Evolutionary conservation across 1,140 invertebrate genomes (phyloP), one percentile per base, ranked within the genome.

Genomic region (Rhysida immarginata): DNA sequence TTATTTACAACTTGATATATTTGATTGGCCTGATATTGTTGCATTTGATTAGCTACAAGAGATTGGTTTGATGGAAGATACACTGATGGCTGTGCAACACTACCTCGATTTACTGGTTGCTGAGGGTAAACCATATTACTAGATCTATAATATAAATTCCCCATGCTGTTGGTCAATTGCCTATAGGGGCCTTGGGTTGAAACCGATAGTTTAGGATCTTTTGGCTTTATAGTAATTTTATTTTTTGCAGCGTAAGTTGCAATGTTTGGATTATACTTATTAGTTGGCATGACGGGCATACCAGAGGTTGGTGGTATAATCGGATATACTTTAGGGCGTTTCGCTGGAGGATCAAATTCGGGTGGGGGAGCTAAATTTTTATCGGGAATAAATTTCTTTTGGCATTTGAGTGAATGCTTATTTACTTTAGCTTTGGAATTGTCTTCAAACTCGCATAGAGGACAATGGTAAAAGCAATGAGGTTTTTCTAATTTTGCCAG

Each of bases 381-480:
- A 54, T 91, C 87, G 0, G 85, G 81, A 67, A 87, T 82, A 69
- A 93, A 95, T 68, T 90, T 89, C 70, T 92, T 92, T 18, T 80
- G 77, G 72, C 93, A 96, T 2, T 87, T 82, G n/a, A 85, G 76
- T 57, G 85, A 77, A 74, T 96, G 93, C 18, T 89, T 76, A 0
- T 83, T 87, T 51, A 95, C 71, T 73, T 94, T 93, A n/a, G 85
- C 84, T 70, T 94, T 95, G 55, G 87, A 85, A 66, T 91, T 92
- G 63, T 93, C 88, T 68, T 96, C 92, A 65, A 93, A 96, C 1
- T 87, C 84, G 76, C 93, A 96, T 65, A 91, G 87, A 0, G 87
- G 81, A 69, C 92, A 96, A 63, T 94, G 87, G 71, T 92, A 91
- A 66, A 86, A 87, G 0, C 85, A 81, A 27, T 85, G 81, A 8